These are phyloP conservation scores for Brachynemurus nebulosus DNA, from an alignment of 2,888 invertebrate genomes.

Conservation along the genomic window DNA sequence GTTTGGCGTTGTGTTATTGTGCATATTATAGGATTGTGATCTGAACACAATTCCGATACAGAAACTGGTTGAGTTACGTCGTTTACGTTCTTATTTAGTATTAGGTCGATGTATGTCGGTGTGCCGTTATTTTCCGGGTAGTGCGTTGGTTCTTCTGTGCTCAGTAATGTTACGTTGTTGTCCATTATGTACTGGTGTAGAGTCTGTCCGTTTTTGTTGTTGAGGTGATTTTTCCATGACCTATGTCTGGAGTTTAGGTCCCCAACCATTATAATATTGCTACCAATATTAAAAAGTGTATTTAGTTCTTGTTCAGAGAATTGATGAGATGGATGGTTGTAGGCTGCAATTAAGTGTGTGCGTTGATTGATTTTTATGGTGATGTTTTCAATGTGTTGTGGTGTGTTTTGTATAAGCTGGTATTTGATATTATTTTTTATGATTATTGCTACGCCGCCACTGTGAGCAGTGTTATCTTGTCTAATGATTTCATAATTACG, in stretches of 20 bases:
- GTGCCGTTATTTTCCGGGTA: conserved; percentile 17
- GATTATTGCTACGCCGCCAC: conserved; percentile 16
- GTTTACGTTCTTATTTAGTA: conserved; percentile 18
- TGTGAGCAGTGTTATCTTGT: conserved; percentile 12
- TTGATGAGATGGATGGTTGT: conserved; percentile 14
- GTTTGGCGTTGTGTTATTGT: background rate
- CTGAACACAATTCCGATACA: conserved; percentile 17
- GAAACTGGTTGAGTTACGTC: conserved; percentile 11
- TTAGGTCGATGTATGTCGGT: conserved; percentile 20
- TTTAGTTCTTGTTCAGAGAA: conserved; percentile 14
- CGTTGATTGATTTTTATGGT: conserved; percentile 14
- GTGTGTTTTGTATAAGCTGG: background rate
- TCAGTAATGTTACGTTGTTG: conserved; percentile 15
- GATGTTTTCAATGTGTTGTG: conserved; percentile 13
- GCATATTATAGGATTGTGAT: conserved; percentile 19
- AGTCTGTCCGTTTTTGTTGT: conserved; percentile 16
- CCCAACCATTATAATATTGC: conserved; percentile 17
- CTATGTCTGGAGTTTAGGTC: conserved; percentile 19
- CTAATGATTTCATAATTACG: conserved; percentile 16
- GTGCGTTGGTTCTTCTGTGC: conserved; percentile 18
- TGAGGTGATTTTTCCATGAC: conserved; percentile 16
- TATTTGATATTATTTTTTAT: conserved; percentile 14
- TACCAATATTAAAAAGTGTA: conserved; percentile 10
- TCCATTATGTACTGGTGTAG: conserved; percentile 14
- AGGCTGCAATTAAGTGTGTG: conserved; percentile 10